Percentiles rank a stretch among this genome's conserved stretches.
These are phyloP conservation scores for Ectropis grisescens DNA, from an alignment of 1,140 invertebrate genomes.

Conservation along the genomic window DNA sequence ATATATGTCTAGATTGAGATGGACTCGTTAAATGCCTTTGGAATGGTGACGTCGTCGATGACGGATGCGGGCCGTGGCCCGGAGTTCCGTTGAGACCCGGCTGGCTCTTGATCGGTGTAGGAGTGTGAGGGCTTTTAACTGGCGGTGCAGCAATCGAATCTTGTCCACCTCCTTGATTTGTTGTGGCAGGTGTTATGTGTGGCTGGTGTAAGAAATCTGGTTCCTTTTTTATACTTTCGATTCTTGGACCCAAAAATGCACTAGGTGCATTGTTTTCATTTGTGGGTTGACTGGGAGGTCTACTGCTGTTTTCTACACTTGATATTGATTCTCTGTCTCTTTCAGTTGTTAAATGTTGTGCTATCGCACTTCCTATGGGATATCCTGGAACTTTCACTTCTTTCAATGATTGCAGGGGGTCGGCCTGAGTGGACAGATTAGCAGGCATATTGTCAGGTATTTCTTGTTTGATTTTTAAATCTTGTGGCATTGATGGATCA, in stretches of 20 bases:
- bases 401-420: constrained; percentile 83
- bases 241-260: constrained; percentile 71
- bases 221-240: constrained; percentile 83
- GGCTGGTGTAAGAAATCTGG: constrained; percentile 71
- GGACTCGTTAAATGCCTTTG: constrained; percentile 63
- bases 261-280: constrained; percentile 52
- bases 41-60: constrained; percentile 62
- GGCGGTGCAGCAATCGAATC: constrained; percentile 44
- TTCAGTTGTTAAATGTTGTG: constrained; percentile 56
- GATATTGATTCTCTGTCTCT: constrained; percentile 59
- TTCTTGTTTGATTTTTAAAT: constrained; percentile 86
- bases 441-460: constrained; percentile 69
- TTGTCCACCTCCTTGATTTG: constrained; percentile 49
- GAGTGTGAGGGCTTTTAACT: constrained; percentile 65
- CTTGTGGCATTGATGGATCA: constrained; percentile 77
- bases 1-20: constrained; percentile 57
- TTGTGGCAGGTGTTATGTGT: constrained; percentile 45
- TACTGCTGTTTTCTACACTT: constrained; percentile 55
- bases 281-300: constrained; percentile 57
- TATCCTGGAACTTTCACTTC: constrained; percentile 87
- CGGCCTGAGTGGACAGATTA: constrained; percentile 69
- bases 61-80: constrained; percentile 55
- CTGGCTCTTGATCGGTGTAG: constrained; percentile 65
- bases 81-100: constrained; percentile 53
- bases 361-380: constrained; percentile 63